phyloP scores from a whole-genome alignment of 2,888 invertebrate species.

The Luperina nickerlii region DNA sequence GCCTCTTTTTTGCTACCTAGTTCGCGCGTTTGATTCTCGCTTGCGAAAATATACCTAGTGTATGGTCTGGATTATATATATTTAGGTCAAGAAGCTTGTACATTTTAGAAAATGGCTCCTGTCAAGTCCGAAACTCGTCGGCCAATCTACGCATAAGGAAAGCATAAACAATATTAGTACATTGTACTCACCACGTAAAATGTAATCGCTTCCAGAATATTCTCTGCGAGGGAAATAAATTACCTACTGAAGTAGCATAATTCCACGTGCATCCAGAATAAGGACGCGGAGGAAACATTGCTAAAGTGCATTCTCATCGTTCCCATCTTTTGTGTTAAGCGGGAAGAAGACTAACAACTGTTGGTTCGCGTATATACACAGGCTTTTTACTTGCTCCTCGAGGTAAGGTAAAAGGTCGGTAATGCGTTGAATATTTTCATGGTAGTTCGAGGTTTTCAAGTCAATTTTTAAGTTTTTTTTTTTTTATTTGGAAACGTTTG shows the following conservation, averaged over 20 bases:
- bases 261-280: constrained; percentile 61
- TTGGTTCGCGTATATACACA: constrained; percentile 61
- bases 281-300: constrained; percentile 62
- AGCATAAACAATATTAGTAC: neutral
- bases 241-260: constrained; percentile 25
- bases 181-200: neutral
- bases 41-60: too few relatives aligned
- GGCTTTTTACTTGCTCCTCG: constrained; percentile 48
- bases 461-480: neutral
- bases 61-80: too few relatives aligned
- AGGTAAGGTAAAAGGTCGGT: constrained; percentile 26
- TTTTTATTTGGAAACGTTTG: neutral
- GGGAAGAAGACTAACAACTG: constrained; percentile 66
- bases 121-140: neutral
- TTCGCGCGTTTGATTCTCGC: too few relatives aligned
- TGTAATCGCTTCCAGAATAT: constrained; percentile 31
- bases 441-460: neutral
- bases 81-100: too few relatives aligned
- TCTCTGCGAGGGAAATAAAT: constrained; percentile 36
- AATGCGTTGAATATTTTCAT: constrained; percentile 17
- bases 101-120: neutral
- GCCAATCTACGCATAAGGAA: neutral
- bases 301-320: constrained; percentile 72
- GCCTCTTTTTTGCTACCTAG: too few relatives aligned
- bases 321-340: constrained; percentile 70